Evolutionary conservation across 2,888 invertebrate genomes (phyloP), one percentile per base, ranked within the genome.

Genomic region (Strigamia crassipes): DNA sequence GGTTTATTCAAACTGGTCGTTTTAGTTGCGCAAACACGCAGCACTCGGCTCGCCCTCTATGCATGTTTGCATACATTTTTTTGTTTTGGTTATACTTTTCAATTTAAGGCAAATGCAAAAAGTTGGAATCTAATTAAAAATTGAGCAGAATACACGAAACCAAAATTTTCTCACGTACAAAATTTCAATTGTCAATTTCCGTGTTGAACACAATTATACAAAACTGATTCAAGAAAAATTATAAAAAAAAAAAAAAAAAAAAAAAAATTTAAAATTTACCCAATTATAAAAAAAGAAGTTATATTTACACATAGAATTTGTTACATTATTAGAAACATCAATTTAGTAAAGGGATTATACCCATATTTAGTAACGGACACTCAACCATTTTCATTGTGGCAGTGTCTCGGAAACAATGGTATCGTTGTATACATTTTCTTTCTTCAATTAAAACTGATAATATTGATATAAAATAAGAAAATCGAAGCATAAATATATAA

Each of bases 131-230:
- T 73, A 73, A 31, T 31, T 73, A 15, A 27, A 73, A 73, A 15
- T 73, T 73, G 73, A 73, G 73, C 73, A 73, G 61, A 66, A 66
- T 66, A 66, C 61, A 66, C 61, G 1, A 66, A 66, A 23, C 23
- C 73, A 27, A 73, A 31, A 31, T 73, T 73, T 31, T 73, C 31
- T 73, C 73, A 15, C 31, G 27, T 31, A 31, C 31, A 73, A 27
- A 73, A 27, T 73, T 31, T 31, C 56, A 56, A 56, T 56, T 73
- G 73, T 13, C 12, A 31, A n/a, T 31, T 31, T 12, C 73, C 13
- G 27, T 73, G 73, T 31, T 31, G 73, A 73, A 73, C 73, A 73
- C 56, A 56, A 18, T 46, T 38, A 38, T 38, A 5, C 6, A 38
- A 6, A 51, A 51, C n/a, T 56, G 56, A 56, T n/a, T n/a, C n/a